A percentile compares a stretch with the other conserved stretches of the same genome.
These are phyloP conservation scores for Hymenopus coronatus DNA, from an alignment of 2,888 invertebrate genomes.

Conservation along the genomic window DNA sequence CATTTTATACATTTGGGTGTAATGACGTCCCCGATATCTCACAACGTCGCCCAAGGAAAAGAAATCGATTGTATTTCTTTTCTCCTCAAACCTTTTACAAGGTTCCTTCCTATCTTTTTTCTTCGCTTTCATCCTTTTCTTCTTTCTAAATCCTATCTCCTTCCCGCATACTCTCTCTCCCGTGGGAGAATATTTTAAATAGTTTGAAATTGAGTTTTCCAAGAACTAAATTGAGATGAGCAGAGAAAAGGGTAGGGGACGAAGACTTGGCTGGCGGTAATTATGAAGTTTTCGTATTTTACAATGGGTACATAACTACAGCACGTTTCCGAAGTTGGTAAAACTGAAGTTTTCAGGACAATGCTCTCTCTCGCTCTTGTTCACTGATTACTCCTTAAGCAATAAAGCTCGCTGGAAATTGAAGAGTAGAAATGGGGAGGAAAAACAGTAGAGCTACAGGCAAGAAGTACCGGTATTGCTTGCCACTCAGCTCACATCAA, in stretches of 20 bases:
- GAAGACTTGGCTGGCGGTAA: slow-evolving; percentile 4
- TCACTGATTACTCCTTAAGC: not conserved
- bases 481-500: not conserved
- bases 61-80: not conserved
- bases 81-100: not conserved
- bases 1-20: not conserved
- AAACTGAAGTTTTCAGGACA: not conserved
- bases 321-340: not conserved
- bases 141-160: not conserved
- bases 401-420: not conserved
- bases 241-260: not conserved
- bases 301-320: not conserved
- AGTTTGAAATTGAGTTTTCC: slow-evolving; percentile 20
- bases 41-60: not conserved
- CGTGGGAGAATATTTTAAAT: slow-evolving; percentile 16
- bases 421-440: not conserved
- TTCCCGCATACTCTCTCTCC: not conserved
- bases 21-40: not conserved
- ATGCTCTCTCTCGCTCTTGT: not conserved
- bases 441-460: not conserved
- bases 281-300: slow-evolving; percentile 19
- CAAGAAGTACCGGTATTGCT: not conserved
- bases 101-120: not conserved
- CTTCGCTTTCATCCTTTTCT: not conserved
- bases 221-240: slow-evolving; percentile 16